Evolutionary conservation across 2,113 vertebrate species (phyloP).

Genomic region (Pantherophis guttatus): DNA sequence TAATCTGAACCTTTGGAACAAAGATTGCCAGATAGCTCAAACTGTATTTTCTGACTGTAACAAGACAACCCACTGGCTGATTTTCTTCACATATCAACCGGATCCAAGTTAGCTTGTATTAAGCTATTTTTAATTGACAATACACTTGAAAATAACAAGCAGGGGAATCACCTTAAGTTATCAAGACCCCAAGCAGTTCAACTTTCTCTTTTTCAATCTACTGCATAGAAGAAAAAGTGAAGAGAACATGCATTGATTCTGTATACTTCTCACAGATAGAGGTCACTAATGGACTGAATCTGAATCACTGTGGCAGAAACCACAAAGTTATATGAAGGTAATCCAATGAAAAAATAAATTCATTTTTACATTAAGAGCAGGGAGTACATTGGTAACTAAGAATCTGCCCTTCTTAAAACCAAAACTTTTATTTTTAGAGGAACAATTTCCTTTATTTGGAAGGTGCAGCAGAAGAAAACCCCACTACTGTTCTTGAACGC

Average conservation of each 20-base stretch:
- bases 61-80: background rate
- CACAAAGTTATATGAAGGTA: constrained; percentile 70
- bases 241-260: constrained; percentile 44
- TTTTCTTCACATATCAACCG: background rate
- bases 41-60: constrained; percentile 14
- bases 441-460: constrained; percentile 43
- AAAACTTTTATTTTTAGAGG: constrained; percentile 52
- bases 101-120: constrained; percentile 12
- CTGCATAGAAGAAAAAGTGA: constrained; percentile 22
- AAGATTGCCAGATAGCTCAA: constrained; percentile 27
- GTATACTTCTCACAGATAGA: constrained; percentile 77
- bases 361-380: constrained; percentile 60
- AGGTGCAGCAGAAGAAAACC: constrained; percentile 18
- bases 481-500: constrained; percentile 19
- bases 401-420: constrained; percentile 54
- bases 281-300: constrained; percentile 82
- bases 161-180: constrained; percentile 24
- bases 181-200: constrained; percentile 39
- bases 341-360: constrained; percentile 65
- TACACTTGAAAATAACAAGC: constrained; percentile 31
- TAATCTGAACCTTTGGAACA: constrained; percentile 26
- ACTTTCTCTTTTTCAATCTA: background rate
- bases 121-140: constrained; percentile 30
- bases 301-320: constrained; percentile 67
- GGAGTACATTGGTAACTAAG: constrained; percentile 45